These are phyloP conservation scores for Syngnathus floridae DNA, from an alignment of 2,113 vertebrate genomes.

Conservation along the genomic window DNA sequence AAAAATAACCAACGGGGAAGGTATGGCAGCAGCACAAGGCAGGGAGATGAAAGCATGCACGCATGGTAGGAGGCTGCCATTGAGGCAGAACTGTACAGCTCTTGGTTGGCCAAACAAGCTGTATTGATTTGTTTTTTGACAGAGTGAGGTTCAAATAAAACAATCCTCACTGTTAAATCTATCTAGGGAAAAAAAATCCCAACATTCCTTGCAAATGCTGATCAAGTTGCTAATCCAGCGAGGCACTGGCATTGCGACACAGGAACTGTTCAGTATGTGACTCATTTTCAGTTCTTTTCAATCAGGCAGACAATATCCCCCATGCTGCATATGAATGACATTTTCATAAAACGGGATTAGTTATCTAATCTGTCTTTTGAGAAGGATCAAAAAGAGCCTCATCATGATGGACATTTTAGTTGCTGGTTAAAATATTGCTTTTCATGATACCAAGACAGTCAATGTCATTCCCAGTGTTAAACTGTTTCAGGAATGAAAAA, in stretches of 20 bases:
- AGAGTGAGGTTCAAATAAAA: conserved; percentile 40
- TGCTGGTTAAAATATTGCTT: conserved; percentile 21
- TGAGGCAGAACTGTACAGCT: conserved; percentile 32
- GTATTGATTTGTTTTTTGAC: conserved; percentile 51
- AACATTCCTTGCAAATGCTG: conserved; percentile 22
- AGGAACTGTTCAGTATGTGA: conserved; percentile 2
- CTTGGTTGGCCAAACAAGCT: conserved; percentile 38
- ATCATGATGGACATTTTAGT: conserved; percentile 26
- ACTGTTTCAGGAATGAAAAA: conserved; percentile 12
- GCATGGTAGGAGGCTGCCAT: conserved; percentile 27
- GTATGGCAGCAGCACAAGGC: conserved; percentile 52
- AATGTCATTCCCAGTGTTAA: conserved; percentile 11
- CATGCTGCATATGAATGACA: conserved; percentile 34
- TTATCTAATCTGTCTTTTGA: conserved; percentile 53
- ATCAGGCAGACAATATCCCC: conserved; percentile 26
- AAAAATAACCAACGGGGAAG: conserved; percentile 64
- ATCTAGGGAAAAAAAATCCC: conserved; percentile 10
- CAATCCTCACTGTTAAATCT: conserved; percentile 25
- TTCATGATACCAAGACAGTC: conserved; percentile 13
- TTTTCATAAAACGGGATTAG: conserved; percentile 56
- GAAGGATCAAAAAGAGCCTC: conserved; percentile 42
- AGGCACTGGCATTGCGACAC: neutral
- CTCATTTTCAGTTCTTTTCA: conserved; percentile 30
- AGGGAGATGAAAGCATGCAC: conserved; percentile 39
- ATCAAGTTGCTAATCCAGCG: conserved; percentile 23